Evolutionary conservation across 2,888 invertebrate genomes (phyloP), one percentile per base, ranked within the genome.

Genomic region (Drosophila anomalata): DNA sequence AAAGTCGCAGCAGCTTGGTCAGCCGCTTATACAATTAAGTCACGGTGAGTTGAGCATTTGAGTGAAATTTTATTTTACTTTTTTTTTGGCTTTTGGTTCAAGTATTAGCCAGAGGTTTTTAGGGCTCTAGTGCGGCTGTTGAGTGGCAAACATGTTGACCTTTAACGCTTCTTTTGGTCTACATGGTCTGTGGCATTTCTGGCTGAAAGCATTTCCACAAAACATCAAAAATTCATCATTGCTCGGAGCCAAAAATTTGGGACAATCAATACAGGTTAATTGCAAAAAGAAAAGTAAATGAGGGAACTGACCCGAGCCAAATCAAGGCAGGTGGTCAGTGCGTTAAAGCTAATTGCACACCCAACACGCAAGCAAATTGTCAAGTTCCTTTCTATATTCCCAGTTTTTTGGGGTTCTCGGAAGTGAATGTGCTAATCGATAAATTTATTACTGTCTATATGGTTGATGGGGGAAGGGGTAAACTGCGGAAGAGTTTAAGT

Each of bases 21-120:
- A 90, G 78, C 89, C 91, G 63, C 78, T 91, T 73, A 90, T 91
- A 81, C 91, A 91, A 87, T 90, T 91, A 75, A 90, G 90, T 88
- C 89, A 90, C 80, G 91, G 91, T 91, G 79, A 87, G 91, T 87
- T 82, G 80, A 79, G 78, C 87, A 82, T 62, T 69, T 80, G 66
- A 79, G 75, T 71, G 87, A 86, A 86, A 79, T 73, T 73, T 47
- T 66, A 65, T 42, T 57, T 60, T 7, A 22, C 29, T 42, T 44
- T 24, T 44, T 24, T 36, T 17, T 29, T 11, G 31, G 20, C 12
- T 14, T 12, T 26, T 7, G 46, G 36, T n/a, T 12, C 33, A 33
- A 33, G 20, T 55, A 17, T 48, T 17, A 41, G 22, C 14, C 41
- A 66, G 11, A 26, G 20, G 31, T 33, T 33, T 22, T 33, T 22